phyloP scores from a whole-genome alignment of 2,888 invertebrate genomes.

The Ametastegia equiseti region DNA sequence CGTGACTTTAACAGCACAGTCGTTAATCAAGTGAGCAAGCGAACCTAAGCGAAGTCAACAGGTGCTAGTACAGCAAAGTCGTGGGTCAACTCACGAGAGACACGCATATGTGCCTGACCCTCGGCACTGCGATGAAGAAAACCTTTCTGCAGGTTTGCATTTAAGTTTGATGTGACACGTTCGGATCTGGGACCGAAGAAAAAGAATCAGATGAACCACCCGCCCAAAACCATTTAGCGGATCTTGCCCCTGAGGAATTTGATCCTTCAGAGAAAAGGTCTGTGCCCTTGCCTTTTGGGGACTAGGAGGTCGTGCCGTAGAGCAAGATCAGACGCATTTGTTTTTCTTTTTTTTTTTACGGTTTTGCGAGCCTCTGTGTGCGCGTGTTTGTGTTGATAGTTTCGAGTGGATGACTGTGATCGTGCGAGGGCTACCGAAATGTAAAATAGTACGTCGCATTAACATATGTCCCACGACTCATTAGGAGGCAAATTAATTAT shows the following conservation, averaged over 20 bases:
- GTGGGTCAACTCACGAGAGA: slow-evolving; percentile 54
- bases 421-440: slow-evolving; percentile 68
- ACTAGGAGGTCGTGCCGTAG: background rate
- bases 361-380: background rate
- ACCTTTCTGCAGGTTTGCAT: background rate
- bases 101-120: slow-evolving; percentile 54
- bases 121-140: background rate
- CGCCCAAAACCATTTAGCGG: slow-evolving; percentile 66
- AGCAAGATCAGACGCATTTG: background rate
- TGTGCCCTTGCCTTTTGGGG: background rate
- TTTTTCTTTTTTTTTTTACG: background rate
- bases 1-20: slow-evolving; percentile 64
- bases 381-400: background rate
- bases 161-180: background rate
- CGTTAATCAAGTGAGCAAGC: slow-evolving; percentile 65
- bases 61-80: slow-evolving; percentile 58
- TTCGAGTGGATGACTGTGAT: background rate
- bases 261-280: background rate
- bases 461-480: slow-evolving; percentile 73
- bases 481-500: slow-evolving; percentile 73
- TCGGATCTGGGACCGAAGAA: background rate
- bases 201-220: slow-evolving; percentile 38
- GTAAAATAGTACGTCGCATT: slow-evolving; percentile 70
- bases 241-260: slow-evolving; percentile 55
- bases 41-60: slow-evolving; percentile 62